Evolutionary conservation across 2,113 vertebrate genomes (phyloP).

Genomic region (Tinamus guttatus): DNA sequence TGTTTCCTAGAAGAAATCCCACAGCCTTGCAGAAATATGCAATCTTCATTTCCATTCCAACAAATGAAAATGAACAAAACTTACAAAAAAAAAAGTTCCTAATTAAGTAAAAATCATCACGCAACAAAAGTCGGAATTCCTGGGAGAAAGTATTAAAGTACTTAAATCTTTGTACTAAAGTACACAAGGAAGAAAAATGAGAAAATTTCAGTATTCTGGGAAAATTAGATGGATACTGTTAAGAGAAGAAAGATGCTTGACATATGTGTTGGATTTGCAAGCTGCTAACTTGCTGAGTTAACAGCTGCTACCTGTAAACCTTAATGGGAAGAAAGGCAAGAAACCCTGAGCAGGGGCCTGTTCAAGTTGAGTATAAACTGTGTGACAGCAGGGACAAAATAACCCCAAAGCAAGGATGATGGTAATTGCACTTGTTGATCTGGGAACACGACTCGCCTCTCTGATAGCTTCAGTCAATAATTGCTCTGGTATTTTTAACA

Average conservation of each 20-base stretch:
- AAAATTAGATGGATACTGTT: background rate
- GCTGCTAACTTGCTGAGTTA: background rate
- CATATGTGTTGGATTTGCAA: background rate
- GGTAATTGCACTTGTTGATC: background rate
- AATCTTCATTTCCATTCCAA: background rate
- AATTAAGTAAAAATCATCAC: background rate
- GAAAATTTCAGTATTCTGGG: background rate
- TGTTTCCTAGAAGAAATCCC: background rate
- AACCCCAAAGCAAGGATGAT: background rate
- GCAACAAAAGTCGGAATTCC: background rate
- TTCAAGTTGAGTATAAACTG: background rate
- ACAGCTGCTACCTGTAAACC: slow-evolving; percentile 24
- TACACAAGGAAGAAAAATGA: too few relatives aligned
- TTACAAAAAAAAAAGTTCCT: background rate
- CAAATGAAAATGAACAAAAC: background rate
- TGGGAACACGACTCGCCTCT: background rate
- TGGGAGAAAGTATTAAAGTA: too few relatives aligned
- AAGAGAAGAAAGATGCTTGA: background rate
- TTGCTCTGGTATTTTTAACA: background rate
- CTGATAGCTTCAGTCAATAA: background rate
- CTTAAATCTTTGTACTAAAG: too few relatives aligned
- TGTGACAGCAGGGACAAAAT: background rate
- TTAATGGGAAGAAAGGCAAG: background rate
- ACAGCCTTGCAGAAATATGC: background rate
- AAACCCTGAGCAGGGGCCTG: background rate